Evolutionary conservation across 2,797 vertebrate genomes (phyloP), one percentile per base, ranked within the genome.

Genomic region (Amblyopsis hoosieri): DNA sequence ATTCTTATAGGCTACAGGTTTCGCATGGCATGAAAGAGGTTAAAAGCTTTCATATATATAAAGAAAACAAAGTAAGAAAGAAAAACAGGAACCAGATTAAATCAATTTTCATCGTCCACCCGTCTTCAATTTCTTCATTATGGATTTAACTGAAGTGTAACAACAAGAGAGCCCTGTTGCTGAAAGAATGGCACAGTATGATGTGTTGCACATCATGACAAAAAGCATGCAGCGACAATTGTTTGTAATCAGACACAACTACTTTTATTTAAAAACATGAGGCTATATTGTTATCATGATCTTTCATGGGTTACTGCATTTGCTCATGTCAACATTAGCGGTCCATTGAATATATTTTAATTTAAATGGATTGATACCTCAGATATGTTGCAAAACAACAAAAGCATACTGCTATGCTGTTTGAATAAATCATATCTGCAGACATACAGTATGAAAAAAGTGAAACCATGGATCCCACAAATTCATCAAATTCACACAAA

Each of bases 51-150:
- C 66, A 82, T 80, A 90, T 84, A 86, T 82, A 82, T 54, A 80
- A 49, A 79, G 75, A 90, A 91, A 91, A 88, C 79, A 89, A 80
- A 83, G 72, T 79, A 75, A 74, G 80, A 68, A 86, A 80, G 52
- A 72, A 87, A 90, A 90, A 90, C 82, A 88, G 80, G 84, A 87
- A 83, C 77, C 87, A 90, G 85, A 90, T 90, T 87, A 82, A 83
- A 87, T 89, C 78, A 71, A 80, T 90, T 92, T 88, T 89, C 84
- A 69, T 83, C 79, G 79, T 78, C 78, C 88, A 90, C 82, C 78
- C 80, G 76, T 87, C 76, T 90, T 85, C 80, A 89, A 84, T 90
- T 87, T 90, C 75, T 67, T 52, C 71, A 74, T 77, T 61, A 55
- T 79, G 71, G 79, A 71, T 84, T 64, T 67, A 84, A 82, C 74